phyloP scores from a whole-genome alignment of 1,140 invertebrate genomes.

The Sminthurinus signatus region DNA sequence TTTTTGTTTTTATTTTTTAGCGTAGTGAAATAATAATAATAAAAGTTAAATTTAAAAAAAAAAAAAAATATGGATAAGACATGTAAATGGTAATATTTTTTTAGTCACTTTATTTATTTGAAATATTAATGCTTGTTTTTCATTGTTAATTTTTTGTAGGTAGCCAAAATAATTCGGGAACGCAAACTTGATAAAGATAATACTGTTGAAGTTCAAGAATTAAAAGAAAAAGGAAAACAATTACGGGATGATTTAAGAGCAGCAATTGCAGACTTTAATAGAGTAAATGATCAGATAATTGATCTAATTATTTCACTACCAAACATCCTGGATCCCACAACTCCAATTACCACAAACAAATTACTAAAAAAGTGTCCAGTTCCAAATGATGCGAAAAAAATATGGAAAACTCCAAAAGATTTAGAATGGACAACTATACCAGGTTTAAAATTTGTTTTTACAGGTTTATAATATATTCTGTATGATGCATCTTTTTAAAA shows the following conservation, averaged over 20 bases:
- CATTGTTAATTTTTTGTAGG: background rate
- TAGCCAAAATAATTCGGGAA: slow-evolving; percentile 36
- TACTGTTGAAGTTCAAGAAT: slow-evolving; percentile 43
- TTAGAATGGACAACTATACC: slow-evolving; percentile 1
- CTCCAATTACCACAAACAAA: slow-evolving; percentile 48
- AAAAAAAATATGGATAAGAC: too few species aligned
- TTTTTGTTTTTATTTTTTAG: too few species aligned
- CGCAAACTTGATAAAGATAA: slow-evolving; percentile 44
- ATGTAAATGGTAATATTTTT: too few species aligned
- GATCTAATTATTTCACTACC: slow-evolving; percentile 59
- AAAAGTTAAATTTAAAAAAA: background rate
- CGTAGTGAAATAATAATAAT: too few species aligned
- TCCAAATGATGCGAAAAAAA: background rate
- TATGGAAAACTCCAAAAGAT: slow-evolving; percentile 16
- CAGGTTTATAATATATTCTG: background rate
- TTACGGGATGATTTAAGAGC: slow-evolving; percentile 52
- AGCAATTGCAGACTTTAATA: slow-evolving; percentile 39
- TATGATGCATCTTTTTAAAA: too few species aligned
- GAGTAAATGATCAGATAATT: slow-evolving; percentile 56
- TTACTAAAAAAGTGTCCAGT: slow-evolving; percentile 44
- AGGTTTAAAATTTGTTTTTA: background rate
- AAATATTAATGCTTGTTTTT: slow-evolving; percentile 21
- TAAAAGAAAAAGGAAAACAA: slow-evolving; percentile 51
- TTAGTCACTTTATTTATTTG: background rate
- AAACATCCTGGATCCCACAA: slow-evolving; percentile 57